These are phyloP conservation scores for Caprella mutica DNA, from an alignment of 2,888 invertebrate species.

Conservation along the genomic window DNA sequence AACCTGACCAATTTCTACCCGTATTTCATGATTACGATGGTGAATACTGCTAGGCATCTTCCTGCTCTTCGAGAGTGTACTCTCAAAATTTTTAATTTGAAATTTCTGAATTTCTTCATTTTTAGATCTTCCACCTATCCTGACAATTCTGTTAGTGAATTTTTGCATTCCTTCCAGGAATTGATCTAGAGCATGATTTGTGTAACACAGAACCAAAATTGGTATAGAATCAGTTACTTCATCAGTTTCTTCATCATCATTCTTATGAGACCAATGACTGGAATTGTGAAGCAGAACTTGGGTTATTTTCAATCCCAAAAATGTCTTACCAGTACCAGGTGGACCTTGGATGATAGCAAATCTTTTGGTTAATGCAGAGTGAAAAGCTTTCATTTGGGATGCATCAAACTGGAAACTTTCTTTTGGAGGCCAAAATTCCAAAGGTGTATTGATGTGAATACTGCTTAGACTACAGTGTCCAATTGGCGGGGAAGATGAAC, in stretches of 20 bases:
- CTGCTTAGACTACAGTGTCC: no score
- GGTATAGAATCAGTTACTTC: slow-evolving; percentile 40
- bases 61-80: neutral
- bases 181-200: slow-evolving; percentile 77
- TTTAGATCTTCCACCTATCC: slow-evolving; percentile 59
- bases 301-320: slow-evolving; percentile 62
- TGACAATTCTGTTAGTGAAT: slow-evolving; percentile 51
- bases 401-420: slow-evolving; percentile 49
- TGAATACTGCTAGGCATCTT: neutral
- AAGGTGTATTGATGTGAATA: neutral
- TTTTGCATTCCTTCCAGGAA: slow-evolving; percentile 54
- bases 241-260: no score
- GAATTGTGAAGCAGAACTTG: slow-evolving; percentile 51
- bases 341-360: slow-evolving; percentile 65
- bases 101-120: slow-evolving; percentile 45
- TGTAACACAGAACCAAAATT: slow-evolving; percentile 66
- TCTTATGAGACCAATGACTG: slow-evolving; percentile 37
- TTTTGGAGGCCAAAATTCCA: slow-evolving; percentile 44
- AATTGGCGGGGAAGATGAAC: neutral
- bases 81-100: slow-evolving; percentile 13
- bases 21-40: neutral
- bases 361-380: slow-evolving; percentile 56
- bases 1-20: neutral
- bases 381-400: slow-evolving; percentile 56
- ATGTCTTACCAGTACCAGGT: slow-evolving; percentile 48